Conservation (phyloP, 2,113 vertebrate genomes). For the Microtus richardsoni region DNA sequence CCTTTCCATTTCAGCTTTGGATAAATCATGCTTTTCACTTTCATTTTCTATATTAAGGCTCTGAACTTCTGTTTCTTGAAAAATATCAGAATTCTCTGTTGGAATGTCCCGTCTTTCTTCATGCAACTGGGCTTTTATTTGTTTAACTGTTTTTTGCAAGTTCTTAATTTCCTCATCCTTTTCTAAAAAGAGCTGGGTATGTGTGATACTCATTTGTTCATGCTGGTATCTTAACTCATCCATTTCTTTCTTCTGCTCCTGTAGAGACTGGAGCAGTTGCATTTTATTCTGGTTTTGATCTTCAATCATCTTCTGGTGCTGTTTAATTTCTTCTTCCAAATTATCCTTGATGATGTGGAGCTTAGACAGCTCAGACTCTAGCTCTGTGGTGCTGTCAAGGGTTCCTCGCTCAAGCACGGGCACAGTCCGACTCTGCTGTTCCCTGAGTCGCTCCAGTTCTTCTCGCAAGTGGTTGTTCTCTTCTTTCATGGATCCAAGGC, state of each 20-base stretch:
- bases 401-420: slow-evolving; percentile 90
- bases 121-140: slow-evolving; percentile 87
- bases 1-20: slow-evolving; percentile 95
- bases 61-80: slow-evolving; percentile 94
- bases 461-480: slow-evolving; percentile 98
- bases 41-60: slow-evolving; percentile 93
- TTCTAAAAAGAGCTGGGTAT: slow-evolving; percentile 90
- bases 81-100: slow-evolving; percentile 89
- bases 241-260: slow-evolving; percentile 91
- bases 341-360: slow-evolving; percentile 88
- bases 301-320: slow-evolving; percentile 88
- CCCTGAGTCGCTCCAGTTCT: slow-evolving; percentile 94
- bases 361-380: slow-evolving; percentile 94
- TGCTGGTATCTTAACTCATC: slow-evolving; percentile 91
- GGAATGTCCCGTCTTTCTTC: slow-evolving; percentile 84
- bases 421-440: slow-evolving; percentile 92
- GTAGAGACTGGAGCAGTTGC: slow-evolving; percentile 91
- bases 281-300: slow-evolving; percentile 90
- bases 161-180: slow-evolving; percentile 93
- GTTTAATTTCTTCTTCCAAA: slow-evolving; percentile 91
- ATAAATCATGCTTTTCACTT: slow-evolving; percentile 97
- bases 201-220: slow-evolving; percentile 91
- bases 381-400: slow-evolving; percentile 93
- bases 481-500: slow-evolving; percentile 95
- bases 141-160: slow-evolving; percentile 90